phyloP scores from a whole-genome alignment of 1,140 invertebrate species.

The Hylaeus anthracinus region DNA sequence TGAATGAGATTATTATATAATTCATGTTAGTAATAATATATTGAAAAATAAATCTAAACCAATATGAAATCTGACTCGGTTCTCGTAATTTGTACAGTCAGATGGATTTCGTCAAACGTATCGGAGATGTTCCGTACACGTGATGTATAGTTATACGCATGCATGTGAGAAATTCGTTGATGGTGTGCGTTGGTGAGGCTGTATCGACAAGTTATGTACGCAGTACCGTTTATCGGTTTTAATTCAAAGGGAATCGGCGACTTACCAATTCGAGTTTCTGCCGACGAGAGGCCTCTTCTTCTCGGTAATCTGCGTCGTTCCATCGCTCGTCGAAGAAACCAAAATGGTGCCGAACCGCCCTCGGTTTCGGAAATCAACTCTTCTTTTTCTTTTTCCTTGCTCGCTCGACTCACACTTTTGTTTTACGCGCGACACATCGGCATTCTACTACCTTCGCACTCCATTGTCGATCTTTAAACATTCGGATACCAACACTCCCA shows the following conservation, averaged over 20 bases:
- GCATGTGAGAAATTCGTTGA: too few species aligned
- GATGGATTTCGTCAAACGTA: background rate
- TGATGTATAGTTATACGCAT: too few species aligned
- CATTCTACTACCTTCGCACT: constrained; percentile 7
- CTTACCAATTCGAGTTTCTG: constrained; percentile 63
- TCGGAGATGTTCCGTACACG: background rate
- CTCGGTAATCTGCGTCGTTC: constrained; percentile 53
- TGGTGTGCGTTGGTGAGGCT: too few species aligned
- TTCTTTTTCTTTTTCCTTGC: background rate
- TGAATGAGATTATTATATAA: too few species aligned
- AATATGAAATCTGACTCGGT: too few species aligned
- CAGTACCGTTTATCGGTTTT: background rate
- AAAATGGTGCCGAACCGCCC: constrained; percentile 20
- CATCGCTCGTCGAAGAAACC: constrained; percentile 27
- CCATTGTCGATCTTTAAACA: constrained; percentile 11
- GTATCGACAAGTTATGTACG: too few species aligned
- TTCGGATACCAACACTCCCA: background rate
- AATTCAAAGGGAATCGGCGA: background rate
- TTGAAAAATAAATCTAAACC: too few species aligned
- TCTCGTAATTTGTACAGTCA: background rate
- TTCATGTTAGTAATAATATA: too few species aligned
- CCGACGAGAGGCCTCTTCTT: constrained; percentile 61
- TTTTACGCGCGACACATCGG: constrained; percentile 25
- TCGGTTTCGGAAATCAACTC: background rate
- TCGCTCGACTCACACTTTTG: constrained; percentile 7